Percentiles rank a stretch among this genome's conserved stretches.
These are phyloP conservation scores for Haemorhous mexicanus DNA, from an alignment of 2,113 vertebrate genomes.

Conservation along the genomic window DNA sequence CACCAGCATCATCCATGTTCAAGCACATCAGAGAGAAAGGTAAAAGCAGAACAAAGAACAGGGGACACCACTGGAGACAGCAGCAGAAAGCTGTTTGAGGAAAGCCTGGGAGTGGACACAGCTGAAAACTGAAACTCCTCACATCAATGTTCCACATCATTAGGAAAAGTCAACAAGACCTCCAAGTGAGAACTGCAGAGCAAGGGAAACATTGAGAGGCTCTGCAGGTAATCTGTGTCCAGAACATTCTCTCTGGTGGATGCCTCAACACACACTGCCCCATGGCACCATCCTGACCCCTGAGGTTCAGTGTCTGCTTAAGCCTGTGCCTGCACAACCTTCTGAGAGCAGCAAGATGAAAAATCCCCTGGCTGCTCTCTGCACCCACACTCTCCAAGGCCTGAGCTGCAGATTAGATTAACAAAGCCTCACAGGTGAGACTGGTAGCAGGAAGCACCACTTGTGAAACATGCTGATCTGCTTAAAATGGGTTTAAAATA, in stretches of 20 bases:
- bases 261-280: background rate
- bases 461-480: background rate
- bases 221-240: background rate
- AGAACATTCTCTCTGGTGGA: background rate
- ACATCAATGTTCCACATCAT: background rate
- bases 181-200: background rate
- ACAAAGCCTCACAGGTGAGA: background rate
- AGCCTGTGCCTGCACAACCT: background rate
- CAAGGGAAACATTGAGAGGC: background rate
- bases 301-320: background rate
- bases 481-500: background rate
- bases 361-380: background rate
- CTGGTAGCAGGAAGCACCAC: background rate
- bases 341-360: background rate
- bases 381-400: background rate
- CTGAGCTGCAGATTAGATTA: background rate
- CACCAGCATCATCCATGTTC: background rate
- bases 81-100: background rate
- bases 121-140: background rate
- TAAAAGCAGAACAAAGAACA: background rate
- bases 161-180: background rate
- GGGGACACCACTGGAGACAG: background rate
- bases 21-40: background rate
- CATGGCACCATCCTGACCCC: background rate
- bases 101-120: background rate